phyloP scores from a whole-genome alignment of 2,888 invertebrate species.

The Pyrgus malvae region DNA sequence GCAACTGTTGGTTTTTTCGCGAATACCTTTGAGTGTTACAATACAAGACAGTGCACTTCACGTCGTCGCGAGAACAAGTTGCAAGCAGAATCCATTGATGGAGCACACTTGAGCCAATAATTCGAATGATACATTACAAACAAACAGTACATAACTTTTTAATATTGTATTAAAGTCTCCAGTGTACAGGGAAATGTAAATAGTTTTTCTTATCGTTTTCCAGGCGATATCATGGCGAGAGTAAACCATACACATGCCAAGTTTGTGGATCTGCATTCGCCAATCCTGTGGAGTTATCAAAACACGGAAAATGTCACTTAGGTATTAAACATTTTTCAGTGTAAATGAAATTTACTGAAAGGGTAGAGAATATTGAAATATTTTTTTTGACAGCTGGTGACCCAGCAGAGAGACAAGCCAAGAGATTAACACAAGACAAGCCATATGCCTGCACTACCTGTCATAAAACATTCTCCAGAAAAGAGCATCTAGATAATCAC shows the following conservation, averaged over 20 bases:
- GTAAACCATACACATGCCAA: slow-evolving; percentile 90
- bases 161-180: too few species aligned
- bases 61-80: too few species aligned
- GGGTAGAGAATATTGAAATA: not conserved
- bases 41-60: too few species aligned
- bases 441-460: slow-evolving; percentile 93
- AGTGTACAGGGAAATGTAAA: too few species aligned
- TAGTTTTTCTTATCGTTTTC: slow-evolving; percentile 7
- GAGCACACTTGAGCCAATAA: too few species aligned
- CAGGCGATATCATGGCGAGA: slow-evolving; percentile 91
- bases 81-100: too few species aligned
- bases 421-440: slow-evolving; percentile 91
- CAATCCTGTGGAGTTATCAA: slow-evolving; percentile 89
- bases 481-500: slow-evolving; percentile 93
- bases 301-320: slow-evolving; percentile 92
- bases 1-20: too few species aligned
- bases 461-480: slow-evolving; percentile 92
- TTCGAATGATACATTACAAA: too few species aligned
- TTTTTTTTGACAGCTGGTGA: slow-evolving; percentile 57
- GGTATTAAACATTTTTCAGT: slow-evolving; percentile 73
- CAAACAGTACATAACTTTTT: too few species aligned
- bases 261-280: slow-evolving; percentile 93
- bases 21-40: too few species aligned
- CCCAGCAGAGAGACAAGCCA: slow-evolving; percentile 87
- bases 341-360: too few species aligned